These are phyloP conservation scores for Fistularia tabacaria DNA, from an alignment of 2,797 vertebrate genomes.

Conservation along the genomic window DNA sequence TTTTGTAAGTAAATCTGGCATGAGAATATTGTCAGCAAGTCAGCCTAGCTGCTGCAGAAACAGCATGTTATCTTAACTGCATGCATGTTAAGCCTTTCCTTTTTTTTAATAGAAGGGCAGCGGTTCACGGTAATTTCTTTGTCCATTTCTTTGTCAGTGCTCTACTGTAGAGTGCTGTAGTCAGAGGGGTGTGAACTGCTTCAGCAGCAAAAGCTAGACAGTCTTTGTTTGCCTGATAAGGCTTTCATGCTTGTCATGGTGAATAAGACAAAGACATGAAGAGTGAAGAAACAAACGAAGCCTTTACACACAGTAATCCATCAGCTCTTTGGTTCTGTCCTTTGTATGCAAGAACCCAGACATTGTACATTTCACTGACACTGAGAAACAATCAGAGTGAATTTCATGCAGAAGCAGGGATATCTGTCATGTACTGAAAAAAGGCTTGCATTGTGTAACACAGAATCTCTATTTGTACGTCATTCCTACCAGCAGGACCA, in stretches of 20 bases:
- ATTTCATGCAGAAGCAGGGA: slow-evolving; percentile 26
- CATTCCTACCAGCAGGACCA: neutral
- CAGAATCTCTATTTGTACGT: slow-evolving; percentile 42
- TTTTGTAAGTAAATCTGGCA: slow-evolving; percentile 17
- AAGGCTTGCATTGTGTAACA: slow-evolving; percentile 42
- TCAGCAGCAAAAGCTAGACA: slow-evolving; percentile 32
- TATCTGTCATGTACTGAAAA: slow-evolving; percentile 16
- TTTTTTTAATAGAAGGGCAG: slow-evolving; percentile 47
- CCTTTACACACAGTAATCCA: slow-evolving; percentile 29
- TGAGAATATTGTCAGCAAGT: slow-evolving; percentile 28
- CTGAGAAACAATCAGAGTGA: slow-evolving; percentile 4
- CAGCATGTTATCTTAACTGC: too few species aligned
- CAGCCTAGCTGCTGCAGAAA: slow-evolving; percentile 30
- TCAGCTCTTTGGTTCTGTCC: slow-evolving; percentile 18
- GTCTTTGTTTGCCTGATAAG: slow-evolving; percentile 72
- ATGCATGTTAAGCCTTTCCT: slow-evolving; percentile 36
- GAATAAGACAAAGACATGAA: slow-evolving; percentile 40
- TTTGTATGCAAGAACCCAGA: slow-evolving; percentile 34
- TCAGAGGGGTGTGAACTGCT: slow-evolving; percentile 60
- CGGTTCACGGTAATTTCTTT: slow-evolving; percentile 65
- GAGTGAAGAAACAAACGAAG: slow-evolving; percentile 19
- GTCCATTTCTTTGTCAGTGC: slow-evolving; percentile 57
- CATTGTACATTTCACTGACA: slow-evolving; percentile 9
- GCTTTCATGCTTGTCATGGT: slow-evolving; percentile 62
- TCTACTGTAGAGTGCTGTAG: slow-evolving; percentile 43